These are phyloP conservation scores for Cristatella mucedo DNA, from an alignment of 2,888 invertebrate genomes.

Conservation along the genomic window DNA sequence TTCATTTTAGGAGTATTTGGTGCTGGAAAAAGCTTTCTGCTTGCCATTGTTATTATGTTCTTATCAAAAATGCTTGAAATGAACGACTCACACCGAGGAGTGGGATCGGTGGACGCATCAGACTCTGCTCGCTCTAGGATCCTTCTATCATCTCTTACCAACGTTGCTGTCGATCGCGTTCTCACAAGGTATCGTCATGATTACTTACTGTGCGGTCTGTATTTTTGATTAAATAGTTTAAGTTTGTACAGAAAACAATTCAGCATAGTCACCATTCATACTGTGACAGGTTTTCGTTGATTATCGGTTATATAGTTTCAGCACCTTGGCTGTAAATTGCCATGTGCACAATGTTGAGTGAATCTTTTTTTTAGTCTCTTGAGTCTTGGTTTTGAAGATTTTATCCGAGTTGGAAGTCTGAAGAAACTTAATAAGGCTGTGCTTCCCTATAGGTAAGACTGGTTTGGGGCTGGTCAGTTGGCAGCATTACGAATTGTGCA, in stretches of 20 bases:
- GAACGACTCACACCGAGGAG: slow-evolving; percentile 14
- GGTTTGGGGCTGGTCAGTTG: too few species aligned
- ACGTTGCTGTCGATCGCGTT: slow-evolving; percentile 29
- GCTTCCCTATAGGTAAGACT: slow-evolving; percentile 23
- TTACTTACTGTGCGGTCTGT: neutral
- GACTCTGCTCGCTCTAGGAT: slow-evolving; percentile 18
- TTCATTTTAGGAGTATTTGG: slow-evolving; percentile 25
- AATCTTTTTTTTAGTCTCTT: slow-evolving; percentile 18
- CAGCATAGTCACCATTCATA: too few species aligned
- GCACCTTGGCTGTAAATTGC: too few species aligned
- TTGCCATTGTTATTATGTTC: slow-evolving; percentile 25
- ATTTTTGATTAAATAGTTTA: neutral
- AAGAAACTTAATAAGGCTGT: slow-evolving; percentile 30
- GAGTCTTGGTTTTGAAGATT: slow-evolving; percentile 25
- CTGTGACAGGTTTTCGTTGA: too few species aligned
- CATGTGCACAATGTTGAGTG: too few species aligned
- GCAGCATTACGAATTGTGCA: too few species aligned
- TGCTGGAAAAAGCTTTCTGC: slow-evolving; percentile 27
- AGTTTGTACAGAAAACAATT: too few species aligned
- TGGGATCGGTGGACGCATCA: neutral
- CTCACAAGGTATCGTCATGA: slow-evolving; percentile 18
- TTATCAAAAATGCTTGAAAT: slow-evolving; percentile 20
- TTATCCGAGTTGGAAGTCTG: slow-evolving; percentile 28
- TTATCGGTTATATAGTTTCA: too few species aligned
- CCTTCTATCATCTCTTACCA: slow-evolving; percentile 28